Percentiles rank a stretch among this genome's conserved stretches.
Conservation (phyloP, 1,140 invertebrate species). For the Arion vulgaris region DNA sequence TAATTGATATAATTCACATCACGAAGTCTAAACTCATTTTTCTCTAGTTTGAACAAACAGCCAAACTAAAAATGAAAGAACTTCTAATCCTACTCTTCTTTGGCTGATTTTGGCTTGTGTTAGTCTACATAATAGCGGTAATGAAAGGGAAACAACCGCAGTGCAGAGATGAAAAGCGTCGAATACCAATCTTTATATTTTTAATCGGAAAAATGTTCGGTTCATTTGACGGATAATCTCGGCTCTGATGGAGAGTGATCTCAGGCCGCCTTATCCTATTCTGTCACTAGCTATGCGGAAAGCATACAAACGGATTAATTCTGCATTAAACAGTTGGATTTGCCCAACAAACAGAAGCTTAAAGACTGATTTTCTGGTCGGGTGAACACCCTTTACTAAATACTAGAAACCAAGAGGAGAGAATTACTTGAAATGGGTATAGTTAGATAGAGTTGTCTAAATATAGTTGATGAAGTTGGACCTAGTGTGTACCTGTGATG, state of each 20-base stretch:
- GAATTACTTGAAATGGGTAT: not conserved
- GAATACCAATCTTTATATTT: conserved; percentile 7
- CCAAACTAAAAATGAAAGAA: not conserved
- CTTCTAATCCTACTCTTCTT: not conserved
- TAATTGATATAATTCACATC: not conserved
- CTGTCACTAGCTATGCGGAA: not conserved
- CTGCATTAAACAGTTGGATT: not conserved
- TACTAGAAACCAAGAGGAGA: not conserved
- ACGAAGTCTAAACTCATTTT: not conserved
- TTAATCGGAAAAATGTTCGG: conserved; percentile 1
- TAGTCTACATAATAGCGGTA: conserved; percentile 2
- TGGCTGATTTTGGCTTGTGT: not conserved
- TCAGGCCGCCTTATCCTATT: not conserved
- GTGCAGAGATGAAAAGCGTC: not conserved
- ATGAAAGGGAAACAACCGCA: not conserved
- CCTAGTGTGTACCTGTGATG: not conserved
- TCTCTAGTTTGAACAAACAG: not conserved
- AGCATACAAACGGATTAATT: conserved; percentile 1
- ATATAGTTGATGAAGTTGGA: not conserved
- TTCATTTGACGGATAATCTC: not conserved
- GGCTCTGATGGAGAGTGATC: not conserved
- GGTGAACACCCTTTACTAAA: not conserved
- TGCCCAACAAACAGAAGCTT: not conserved
- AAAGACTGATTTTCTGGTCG: not conserved
- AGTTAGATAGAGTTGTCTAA: not conserved